phyloP scores from a whole-genome alignment of 2,113 vertebrate genomes.

The Solea solea region DNA sequence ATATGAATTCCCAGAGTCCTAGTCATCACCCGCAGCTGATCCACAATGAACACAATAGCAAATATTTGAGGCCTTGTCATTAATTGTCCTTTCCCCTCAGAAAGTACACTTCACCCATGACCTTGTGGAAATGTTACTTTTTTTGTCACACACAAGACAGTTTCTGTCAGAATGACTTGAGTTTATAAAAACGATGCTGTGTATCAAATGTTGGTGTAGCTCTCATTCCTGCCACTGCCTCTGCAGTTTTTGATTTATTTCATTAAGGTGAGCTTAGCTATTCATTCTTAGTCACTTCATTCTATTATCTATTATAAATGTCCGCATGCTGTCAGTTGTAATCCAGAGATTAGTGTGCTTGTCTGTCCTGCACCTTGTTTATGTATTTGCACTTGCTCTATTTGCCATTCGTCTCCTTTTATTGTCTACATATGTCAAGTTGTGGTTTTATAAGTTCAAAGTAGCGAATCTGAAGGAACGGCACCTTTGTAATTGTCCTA shows the following conservation, averaged over 20 bases:
- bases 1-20: background rate
- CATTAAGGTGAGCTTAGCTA: background rate
- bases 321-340: constrained; percentile 1
- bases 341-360: background rate
- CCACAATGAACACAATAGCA: constrained; percentile 7
- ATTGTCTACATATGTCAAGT: background rate
- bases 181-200: constrained; percentile 11
- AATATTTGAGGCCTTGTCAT: constrained; percentile 25
- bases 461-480: constrained; percentile 19
- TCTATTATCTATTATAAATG: constrained; percentile 15
- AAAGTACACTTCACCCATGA: constrained; percentile 10
- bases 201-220: constrained; percentile 2
- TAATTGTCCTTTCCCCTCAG: constrained; percentile 4
- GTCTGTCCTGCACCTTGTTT: background rate
- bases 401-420: background rate
- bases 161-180: constrained; percentile 12
- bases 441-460: background rate
- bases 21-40: background rate
- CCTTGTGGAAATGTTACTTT: constrained; percentile 43
- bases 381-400: background rate
- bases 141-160: constrained; percentile 36
- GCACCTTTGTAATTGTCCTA: background rate
- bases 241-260: constrained; percentile 28
- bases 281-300: constrained; percentile 6
- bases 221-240: background rate